Conservation (phyloP, 53 echinoderm and acorn worm species). For the Hippasteria phrygiana region DNA sequence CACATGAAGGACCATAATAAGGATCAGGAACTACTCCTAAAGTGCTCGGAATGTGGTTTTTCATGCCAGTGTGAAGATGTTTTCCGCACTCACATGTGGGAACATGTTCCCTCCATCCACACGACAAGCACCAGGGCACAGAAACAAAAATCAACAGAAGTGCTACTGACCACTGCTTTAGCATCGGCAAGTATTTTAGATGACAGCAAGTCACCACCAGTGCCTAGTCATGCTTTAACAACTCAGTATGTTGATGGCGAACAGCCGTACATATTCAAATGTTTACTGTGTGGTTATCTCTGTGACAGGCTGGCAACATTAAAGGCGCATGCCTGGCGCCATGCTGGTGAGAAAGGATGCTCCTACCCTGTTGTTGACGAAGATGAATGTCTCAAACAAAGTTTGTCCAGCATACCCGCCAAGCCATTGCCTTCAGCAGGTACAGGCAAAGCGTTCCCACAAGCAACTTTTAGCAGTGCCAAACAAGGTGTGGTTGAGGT, state of each 20-base stretch:
- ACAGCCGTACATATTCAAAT: slow-evolving; percentile 77
- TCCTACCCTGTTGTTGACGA: slow-evolving; percentile 90
- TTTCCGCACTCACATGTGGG: slow-evolving; percentile 90
- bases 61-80: slow-evolving; percentile 75
- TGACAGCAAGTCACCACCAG: not conserved
- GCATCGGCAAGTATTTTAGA: not conserved
- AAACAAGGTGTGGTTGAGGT: not conserved
- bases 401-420: not conserved
- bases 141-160: not conserved
- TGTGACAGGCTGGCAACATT: slow-evolving; percentile 95
- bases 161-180: not conserved
- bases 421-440: not conserved
- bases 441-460: not conserved
- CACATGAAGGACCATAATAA: slow-evolving; percentile 84
- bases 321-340: slow-evolving; percentile 96
- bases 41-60: slow-evolving; percentile 96
- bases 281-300: slow-evolving; percentile 89
- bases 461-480: not conserved
- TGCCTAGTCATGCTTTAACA: not conserved
- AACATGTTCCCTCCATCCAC: slow-evolving; percentile 64
- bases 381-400: slow-evolving; percentile 42
- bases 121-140: not conserved
- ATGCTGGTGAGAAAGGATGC: slow-evolving; percentile 93
- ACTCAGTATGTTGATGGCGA: slow-evolving; percentile 25
- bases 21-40: slow-evolving; percentile 77